These are phyloP conservation scores for Orestias chungarensis DNA, from an alignment of 2,797 vertebrate genomes.

Conservation along the genomic window DNA sequence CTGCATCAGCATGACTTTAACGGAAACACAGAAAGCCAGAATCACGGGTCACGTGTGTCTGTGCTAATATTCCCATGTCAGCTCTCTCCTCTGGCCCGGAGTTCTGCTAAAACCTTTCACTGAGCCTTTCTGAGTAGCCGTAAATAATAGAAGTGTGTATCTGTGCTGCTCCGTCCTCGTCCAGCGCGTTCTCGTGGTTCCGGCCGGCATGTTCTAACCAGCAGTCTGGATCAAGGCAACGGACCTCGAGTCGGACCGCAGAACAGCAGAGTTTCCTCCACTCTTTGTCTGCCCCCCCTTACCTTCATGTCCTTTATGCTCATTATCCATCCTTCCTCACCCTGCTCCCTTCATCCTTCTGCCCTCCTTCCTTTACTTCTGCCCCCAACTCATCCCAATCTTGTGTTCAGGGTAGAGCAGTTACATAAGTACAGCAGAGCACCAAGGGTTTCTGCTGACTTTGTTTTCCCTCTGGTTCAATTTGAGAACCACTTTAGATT, in stretches of 20 bases:
- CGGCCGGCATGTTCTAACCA: conserved; percentile 66
- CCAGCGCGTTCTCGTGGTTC: too few relatives aligned
- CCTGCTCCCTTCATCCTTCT: neutral
- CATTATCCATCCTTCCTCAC: neutral
- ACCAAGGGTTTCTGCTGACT: conserved; percentile 66
- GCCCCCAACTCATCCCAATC: neutral
- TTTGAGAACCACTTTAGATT: conserved; percentile 71
- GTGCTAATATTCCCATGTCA: neutral
- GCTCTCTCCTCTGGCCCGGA: neutral
- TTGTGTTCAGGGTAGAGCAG: neutral
- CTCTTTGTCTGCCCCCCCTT: neutral
- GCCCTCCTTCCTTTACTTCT: too few relatives aligned
- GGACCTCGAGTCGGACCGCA: neutral
- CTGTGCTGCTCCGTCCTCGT: conserved; percentile 35
- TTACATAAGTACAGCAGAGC: conserved; percentile 61
- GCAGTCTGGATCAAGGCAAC: conserved; percentile 19
- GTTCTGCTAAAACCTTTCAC: conserved; percentile 24
- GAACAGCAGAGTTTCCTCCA: neutral
- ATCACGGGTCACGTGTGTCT: neutral
- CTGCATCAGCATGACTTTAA: neutral
- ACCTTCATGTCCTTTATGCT: neutral
- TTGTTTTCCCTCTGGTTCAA: conserved; percentile 65
- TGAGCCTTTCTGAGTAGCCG: conserved; percentile 37
- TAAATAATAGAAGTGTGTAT: conserved; percentile 66
- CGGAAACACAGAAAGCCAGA: neutral